Percentiles rank a stretch among this genome's conserved stretches.
phyloP scores from a whole-genome alignment of 2,888 invertebrate genomes.

The Noctuana brunneofusca region DNA sequence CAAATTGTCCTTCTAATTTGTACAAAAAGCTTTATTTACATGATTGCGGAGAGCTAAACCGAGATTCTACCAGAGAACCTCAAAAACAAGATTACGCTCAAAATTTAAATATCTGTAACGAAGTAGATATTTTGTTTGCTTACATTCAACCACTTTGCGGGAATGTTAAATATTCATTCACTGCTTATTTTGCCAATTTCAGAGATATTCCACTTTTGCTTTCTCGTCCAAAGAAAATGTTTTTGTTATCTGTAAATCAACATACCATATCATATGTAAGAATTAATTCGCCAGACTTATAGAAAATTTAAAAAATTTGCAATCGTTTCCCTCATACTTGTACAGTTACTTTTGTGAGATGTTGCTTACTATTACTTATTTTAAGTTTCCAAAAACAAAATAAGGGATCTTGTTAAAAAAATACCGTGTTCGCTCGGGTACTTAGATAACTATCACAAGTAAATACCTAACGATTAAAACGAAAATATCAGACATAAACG shows the following conservation, averaged over 20 bases:
- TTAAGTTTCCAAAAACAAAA: too few species aligned
- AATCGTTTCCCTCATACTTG: too few species aligned
- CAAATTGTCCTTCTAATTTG: conserved; percentile 23
- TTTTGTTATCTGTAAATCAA: conserved; percentile 1
- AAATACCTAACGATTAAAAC: too few species aligned
- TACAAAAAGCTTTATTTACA: conserved; percentile 24
- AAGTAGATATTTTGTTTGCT: conserved; percentile 30
- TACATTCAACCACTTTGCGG: conserved; percentile 16
- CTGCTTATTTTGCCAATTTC: conserved; percentile 25
- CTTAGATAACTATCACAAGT: too few species aligned
- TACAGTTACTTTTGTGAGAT: too few species aligned
- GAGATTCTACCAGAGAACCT: neutral
- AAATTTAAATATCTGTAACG: conserved; percentile 36
- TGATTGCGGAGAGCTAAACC: conserved; percentile 23
- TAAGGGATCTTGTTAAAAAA: too few species aligned
- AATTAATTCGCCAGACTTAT: neutral
- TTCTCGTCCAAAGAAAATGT: neutral
- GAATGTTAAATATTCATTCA: conserved; percentile 27
- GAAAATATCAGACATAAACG: too few species aligned
- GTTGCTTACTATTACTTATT: too few species aligned
- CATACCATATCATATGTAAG: neutral
- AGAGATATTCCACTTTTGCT: conserved; percentile 1
- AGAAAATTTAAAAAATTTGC: neutral
- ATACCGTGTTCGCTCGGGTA: too few species aligned
- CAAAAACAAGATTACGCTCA: conserved; percentile 28